Conservation (phyloP, 2,888 invertebrate genomes). For the Empis stercorea region DNA sequence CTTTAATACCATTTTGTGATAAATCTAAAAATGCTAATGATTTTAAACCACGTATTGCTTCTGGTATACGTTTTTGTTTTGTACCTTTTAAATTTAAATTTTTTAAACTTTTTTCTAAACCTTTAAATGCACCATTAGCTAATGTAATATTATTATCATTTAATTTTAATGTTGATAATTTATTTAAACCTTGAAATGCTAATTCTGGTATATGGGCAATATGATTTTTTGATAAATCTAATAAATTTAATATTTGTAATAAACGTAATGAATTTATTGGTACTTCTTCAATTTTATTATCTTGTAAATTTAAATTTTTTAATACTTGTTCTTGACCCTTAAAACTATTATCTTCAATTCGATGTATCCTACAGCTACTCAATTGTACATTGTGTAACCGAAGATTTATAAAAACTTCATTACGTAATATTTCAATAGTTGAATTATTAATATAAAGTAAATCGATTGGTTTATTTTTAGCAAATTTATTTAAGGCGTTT, state of each 20-base stretch:
- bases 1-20: constrained; percentile 75
- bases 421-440: constrained; percentile 52
- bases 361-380: constrained; percentile 65
- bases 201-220: constrained; percentile 58
- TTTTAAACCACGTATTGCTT: constrained; percentile 60
- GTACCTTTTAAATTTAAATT: constrained; percentile 85
- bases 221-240: constrained; percentile 75
- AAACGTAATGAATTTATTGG: constrained; percentile 59
- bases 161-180: constrained; percentile 67
- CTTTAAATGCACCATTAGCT: constrained; percentile 55
- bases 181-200: constrained; percentile 58
- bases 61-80: constrained; percentile 64
- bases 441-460: constrained; percentile 82
- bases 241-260: constrained; percentile 56
- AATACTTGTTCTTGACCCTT: constrained; percentile 68
- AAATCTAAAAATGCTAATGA: constrained; percentile 78
- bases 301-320: constrained; percentile 73
- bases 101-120: constrained; percentile 68
- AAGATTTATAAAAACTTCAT: constrained; percentile 55
- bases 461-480: constrained; percentile 57
- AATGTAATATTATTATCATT: constrained; percentile 78
- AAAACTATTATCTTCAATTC: constrained; percentile 61
- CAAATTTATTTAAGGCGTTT: constrained; percentile 56
- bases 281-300: constrained; percentile 65
- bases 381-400: constrained; percentile 71